A percentile compares a stretch with the other conserved stretches of the same genome.
Evolutionary conservation across 2,113 vertebrate species (phyloP).

Genomic region (Oenanthe oenanthe): DNA sequence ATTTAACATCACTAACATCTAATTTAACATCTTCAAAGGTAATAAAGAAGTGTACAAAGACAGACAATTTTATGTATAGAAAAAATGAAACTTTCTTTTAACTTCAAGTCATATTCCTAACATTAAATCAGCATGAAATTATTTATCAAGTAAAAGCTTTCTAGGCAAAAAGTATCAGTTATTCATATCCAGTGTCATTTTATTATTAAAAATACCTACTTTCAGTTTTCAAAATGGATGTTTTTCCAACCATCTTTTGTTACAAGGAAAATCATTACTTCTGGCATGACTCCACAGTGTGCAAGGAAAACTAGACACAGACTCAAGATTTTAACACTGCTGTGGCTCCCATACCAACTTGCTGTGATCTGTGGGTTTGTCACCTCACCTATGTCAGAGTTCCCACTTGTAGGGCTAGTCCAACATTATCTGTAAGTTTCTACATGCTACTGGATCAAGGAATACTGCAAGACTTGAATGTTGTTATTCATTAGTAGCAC

Average conservation of each 20-base stretch:
- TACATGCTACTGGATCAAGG: not conserved
- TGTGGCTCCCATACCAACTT: fast-evolving
- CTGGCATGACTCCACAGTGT: not conserved
- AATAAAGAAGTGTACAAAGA: not conserved
- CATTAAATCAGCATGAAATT: not conserved
- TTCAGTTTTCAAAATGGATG: not conserved
- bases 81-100: not conserved
- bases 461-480: not conserved
- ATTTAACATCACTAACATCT: not conserved
- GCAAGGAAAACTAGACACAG: not conserved
- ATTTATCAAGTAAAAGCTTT: not conserved
- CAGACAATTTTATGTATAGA: not conserved
- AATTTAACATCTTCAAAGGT: not conserved
- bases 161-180: not conserved
- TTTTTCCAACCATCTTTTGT: not conserved
- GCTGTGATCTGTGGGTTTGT: not conserved
- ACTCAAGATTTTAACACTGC: not conserved
- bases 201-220: not conserved
- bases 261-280: not conserved
- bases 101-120: not conserved
- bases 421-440: not conserved
- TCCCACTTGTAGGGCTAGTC: not conserved
- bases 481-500: not conserved
- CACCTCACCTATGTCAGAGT: not conserved
- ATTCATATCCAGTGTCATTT: not conserved